Percentiles rank a stretch among this genome's conserved stretches.
Conservation (phyloP, 2,888 invertebrate species). For the Protonemura montana region DNA sequence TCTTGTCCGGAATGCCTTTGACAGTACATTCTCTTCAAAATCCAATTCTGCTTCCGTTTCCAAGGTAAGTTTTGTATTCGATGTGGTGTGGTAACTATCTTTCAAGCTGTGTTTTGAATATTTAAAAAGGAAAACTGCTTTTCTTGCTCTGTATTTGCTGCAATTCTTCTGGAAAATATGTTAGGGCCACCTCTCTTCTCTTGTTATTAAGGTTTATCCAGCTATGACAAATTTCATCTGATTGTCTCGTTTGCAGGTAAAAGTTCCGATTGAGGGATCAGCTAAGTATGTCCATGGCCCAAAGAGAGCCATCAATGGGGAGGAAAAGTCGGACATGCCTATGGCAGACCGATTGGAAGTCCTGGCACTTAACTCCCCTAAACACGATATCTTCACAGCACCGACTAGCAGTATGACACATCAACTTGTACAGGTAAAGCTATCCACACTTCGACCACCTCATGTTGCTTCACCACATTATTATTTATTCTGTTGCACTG, state of each 20-base stretch:
- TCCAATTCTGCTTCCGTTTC: constrained; percentile 38
- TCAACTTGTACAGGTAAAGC: constrained; percentile 72
- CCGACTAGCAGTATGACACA: constrained; percentile 79
- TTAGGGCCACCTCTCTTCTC: too few relatives aligned
- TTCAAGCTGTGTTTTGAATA: too few relatives aligned
- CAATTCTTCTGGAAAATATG: too few relatives aligned
- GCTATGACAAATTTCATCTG: too few relatives aligned
- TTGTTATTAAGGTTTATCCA: too few relatives aligned
- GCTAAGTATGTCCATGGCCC: constrained; percentile 58
- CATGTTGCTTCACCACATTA: too few relatives aligned
- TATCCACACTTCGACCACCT: neutral
- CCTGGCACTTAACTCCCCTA: constrained; percentile 70
- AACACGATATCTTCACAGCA: constrained; percentile 62
- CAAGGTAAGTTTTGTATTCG: constrained; percentile 44
- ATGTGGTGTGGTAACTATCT: too few relatives aligned
- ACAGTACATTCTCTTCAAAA: constrained; percentile 46
- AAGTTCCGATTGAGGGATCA: constrained; percentile 59
- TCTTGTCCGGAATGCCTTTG: constrained; percentile 56
- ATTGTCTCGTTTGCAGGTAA: constrained; percentile 51
- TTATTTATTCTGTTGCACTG: too few relatives aligned
- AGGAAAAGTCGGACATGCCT: constrained; percentile 68
- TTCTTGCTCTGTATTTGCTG: too few relatives aligned
- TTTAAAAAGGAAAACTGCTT: too few relatives aligned
- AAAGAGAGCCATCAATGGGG: constrained; percentile 56
- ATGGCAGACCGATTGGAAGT: constrained; percentile 86